Percentiles rank a stretch among this genome's conserved stretches.
Evolutionary conservation across 2,888 invertebrate genomes (phyloP).

Genomic region (Clitarchus hookeri): DNA sequence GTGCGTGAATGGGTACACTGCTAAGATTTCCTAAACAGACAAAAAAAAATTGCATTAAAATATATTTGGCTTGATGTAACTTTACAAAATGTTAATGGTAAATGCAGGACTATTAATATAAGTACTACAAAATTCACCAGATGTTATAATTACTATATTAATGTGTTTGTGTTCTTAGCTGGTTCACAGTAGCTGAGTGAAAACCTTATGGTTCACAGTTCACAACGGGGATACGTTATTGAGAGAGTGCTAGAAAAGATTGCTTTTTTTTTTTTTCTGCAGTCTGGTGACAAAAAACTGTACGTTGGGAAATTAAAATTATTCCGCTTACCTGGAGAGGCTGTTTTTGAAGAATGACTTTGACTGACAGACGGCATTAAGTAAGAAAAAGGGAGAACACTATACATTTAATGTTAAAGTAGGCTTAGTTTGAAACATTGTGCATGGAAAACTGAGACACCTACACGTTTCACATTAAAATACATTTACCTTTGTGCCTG

Average conservation of each 20-base stretch:
- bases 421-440: background rate
- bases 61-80: background rate
- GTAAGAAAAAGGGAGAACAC: too few species aligned
- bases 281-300: too few species aligned
- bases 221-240: too few species aligned
- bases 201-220: too few species aligned
- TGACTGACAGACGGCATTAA: too few species aligned
- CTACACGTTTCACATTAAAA: background rate
- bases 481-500: constrained; percentile 74
- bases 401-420: too few species aligned
- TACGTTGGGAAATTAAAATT: too few species aligned
- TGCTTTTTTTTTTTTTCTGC: too few species aligned
- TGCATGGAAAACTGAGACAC: background rate
- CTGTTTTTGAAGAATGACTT: background rate
- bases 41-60: background rate
- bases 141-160: too few species aligned
- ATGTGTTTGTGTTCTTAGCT: too few species aligned
- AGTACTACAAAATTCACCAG: background rate
- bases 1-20: constrained; percentile 83
- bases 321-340: background rate
- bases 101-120: background rate
- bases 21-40: constrained; percentile 71
- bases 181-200: too few species aligned
- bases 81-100: background rate
- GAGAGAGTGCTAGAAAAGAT: too few species aligned